phyloP scores from a whole-genome alignment of 2,888 invertebrate genomes.

The Hirtodrosophila confusa region DNA sequence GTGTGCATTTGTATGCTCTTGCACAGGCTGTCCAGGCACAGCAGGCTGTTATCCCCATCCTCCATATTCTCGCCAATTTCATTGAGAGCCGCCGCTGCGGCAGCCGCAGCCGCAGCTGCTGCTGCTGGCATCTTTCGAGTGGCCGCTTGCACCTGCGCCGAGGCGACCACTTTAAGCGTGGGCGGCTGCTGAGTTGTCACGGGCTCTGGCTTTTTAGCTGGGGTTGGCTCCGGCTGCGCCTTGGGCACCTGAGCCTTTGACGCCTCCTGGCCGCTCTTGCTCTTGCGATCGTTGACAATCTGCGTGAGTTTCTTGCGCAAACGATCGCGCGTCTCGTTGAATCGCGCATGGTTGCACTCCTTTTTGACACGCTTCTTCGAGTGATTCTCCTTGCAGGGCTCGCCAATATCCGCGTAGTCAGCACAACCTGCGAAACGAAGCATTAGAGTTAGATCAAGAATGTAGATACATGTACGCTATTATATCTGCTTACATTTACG shows the following conservation, averaged over 20 bases:
- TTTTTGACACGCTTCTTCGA: conserved; percentile 83
- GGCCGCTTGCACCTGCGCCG: conserved; percentile 61
- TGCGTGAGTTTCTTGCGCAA: conserved; percentile 83
- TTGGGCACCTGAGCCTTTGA: conserved; percentile 1
- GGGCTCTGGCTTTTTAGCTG: conserved; percentile 7
- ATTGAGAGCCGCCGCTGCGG: conserved; percentile 59
- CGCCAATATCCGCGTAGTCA: conserved; percentile 81
- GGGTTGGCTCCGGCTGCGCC: conserved; percentile 9
- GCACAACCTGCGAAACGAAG: conserved; percentile 67
- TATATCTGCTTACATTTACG: conserved; percentile 76
- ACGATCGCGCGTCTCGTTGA: conserved; percentile 84
- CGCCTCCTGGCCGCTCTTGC: conserved; percentile 61
- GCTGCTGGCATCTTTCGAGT: conserved; percentile 46
- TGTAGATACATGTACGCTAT: not conserved
- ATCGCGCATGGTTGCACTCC: conserved; percentile 83
- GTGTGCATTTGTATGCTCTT: conserved; percentile 78
- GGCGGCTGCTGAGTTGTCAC: conserved; percentile 48
- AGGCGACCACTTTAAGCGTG: conserved; percentile 60
- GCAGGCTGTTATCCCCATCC: conserved; percentile 77
- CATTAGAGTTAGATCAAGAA: not conserved
- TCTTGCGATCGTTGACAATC: conserved; percentile 81
- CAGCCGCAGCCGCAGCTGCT: conserved; percentile 49
- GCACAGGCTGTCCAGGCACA: conserved; percentile 78
- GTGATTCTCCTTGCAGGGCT: conserved; percentile 83
- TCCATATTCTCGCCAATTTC: conserved; percentile 53